Percentiles rank a stretch among this genome's conserved stretches.
Conservation (phyloP, 2,797 vertebrate species). For the Poeciliopsis presidionis region DNA sequence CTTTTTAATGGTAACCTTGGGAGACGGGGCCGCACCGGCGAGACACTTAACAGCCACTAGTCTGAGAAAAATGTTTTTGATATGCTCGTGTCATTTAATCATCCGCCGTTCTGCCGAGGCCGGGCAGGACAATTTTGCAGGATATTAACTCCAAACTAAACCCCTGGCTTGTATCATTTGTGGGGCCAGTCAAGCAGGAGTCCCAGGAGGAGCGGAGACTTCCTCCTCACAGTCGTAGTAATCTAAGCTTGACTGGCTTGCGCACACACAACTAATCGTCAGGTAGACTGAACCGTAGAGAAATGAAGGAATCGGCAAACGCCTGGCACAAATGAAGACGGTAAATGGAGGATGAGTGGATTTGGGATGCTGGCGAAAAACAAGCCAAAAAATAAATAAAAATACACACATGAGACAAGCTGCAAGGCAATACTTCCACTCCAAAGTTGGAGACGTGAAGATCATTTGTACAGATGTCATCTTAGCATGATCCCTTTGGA, state of each 20-base stretch:
- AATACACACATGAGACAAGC: constrained; percentile 8
- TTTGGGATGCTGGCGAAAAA: constrained; percentile 50
- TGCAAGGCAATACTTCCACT: constrained; percentile 14
- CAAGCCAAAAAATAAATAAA: constrained; percentile 28
- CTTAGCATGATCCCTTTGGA: constrained; percentile 72
- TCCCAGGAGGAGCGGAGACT: constrained; percentile 80
- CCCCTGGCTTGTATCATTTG: constrained; percentile 86
- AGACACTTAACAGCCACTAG: constrained; percentile 84
- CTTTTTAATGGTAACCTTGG: constrained; percentile 84
- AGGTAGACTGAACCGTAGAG: constrained; percentile 76
- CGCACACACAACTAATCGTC: constrained; percentile 63
- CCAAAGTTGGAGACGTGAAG: constrained; percentile 66
- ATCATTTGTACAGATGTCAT: constrained; percentile 73
- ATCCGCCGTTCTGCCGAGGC: constrained; percentile 81
- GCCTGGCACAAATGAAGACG: constrained; percentile 57
- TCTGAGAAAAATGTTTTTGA: constrained; percentile 86
- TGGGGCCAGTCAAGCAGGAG: constrained; percentile 85
- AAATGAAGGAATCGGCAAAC: constrained; percentile 75
- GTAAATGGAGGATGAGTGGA: constrained; percentile 37
- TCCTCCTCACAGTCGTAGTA: constrained; percentile 80
- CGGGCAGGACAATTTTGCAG: constrained; percentile 87
- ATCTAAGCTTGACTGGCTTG: constrained; percentile 78
- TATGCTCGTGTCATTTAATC: constrained; percentile 88
- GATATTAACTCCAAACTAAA: constrained; percentile 89
- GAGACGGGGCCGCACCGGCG: constrained; percentile 72